Percentiles rank a stretch among this genome's conserved stretches.
phyloP scores from a whole-genome alignment of 2,113 vertebrate species.

The Todiramphus chloris region DNA sequence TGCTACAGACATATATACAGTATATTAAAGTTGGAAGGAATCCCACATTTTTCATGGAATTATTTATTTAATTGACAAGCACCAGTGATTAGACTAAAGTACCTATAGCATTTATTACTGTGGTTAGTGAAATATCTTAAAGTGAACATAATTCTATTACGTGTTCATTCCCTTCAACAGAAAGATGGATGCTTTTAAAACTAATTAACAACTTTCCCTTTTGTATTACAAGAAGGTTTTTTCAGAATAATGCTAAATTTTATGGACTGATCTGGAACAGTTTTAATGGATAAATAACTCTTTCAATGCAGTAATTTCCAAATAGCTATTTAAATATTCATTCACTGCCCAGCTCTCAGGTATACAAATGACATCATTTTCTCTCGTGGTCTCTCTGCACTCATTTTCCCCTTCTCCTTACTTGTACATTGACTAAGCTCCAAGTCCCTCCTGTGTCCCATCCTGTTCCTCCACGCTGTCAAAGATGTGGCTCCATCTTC shows the following conservation, averaged over 20 bases:
- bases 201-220: background rate
- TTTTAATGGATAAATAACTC: background rate
- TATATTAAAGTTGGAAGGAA: background rate
- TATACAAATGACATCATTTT: background rate
- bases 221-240: background rate
- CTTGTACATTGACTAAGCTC: background rate
- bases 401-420: background rate
- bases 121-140: background rate
- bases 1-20: background rate
- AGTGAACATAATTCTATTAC: background rate
- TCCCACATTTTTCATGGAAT: background rate
- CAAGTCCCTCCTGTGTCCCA: background rate
- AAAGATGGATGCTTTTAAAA: background rate
- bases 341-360: background rate
- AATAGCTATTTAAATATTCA: background rate
- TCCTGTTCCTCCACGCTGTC: accelerated
- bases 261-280: background rate
- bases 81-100: background rate
- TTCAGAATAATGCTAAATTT: background rate
- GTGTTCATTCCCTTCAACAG: background rate
- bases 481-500: background rate
- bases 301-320: background rate
- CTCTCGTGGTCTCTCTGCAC: background rate
- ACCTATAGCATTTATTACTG: background rate
- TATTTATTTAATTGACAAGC: background rate